Base-by-base conservation (phyloP, 2,888 invertebrate genomes). In the Thera obeliscata region DNA sequence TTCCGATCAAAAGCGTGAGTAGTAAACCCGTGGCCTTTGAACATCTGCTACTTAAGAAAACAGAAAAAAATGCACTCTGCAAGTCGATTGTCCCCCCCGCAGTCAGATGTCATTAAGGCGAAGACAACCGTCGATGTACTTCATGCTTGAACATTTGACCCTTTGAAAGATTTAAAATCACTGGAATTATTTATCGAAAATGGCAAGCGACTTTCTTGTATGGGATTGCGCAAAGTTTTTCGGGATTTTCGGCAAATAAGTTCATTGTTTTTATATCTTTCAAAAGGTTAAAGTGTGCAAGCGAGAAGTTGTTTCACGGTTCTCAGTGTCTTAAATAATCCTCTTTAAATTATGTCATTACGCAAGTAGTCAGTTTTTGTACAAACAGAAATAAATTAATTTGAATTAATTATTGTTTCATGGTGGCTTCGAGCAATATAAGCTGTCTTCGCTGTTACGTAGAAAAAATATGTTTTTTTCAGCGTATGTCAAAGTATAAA, bases 11-110 rank as follows among this genome's bases (percentile, higher is more conserved):
- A 84, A 78, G 72, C 66, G 63, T 73, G 75, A 76, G 70, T 72
- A 70, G 54, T 41, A 11, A 48, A 86, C 85, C 83, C 74, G 77
- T 89, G 88, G 82, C 89, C 83, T 90, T 90, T 90, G 81, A 81
- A 85, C 90, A 90, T 86, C 90, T 90, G 90, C 89, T 85, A 71
- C 77, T 78, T 84, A 84, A 80, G 82, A 85, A 87, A 87, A 80
- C 83, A 78, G 70, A 76, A 82, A 84, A 86, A 87, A 72, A 66
- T 56, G 60, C 67, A 75, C 73, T 72, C 49, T 58, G 22, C 50
- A 11, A 66, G 66, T 81, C 82, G 79, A 82, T 84, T 85, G 84
- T 83, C 78, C 74, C 78, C 77, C 74, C 76, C 66, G 78, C 70
- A 78, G 80, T 69, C 73, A 82, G 84, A 84, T 81, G 80, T 79